These are phyloP conservation scores for Gracilinanus agilis DNA, from an alignment of 2,113 vertebrate genomes.

Conservation along the genomic window DNA sequence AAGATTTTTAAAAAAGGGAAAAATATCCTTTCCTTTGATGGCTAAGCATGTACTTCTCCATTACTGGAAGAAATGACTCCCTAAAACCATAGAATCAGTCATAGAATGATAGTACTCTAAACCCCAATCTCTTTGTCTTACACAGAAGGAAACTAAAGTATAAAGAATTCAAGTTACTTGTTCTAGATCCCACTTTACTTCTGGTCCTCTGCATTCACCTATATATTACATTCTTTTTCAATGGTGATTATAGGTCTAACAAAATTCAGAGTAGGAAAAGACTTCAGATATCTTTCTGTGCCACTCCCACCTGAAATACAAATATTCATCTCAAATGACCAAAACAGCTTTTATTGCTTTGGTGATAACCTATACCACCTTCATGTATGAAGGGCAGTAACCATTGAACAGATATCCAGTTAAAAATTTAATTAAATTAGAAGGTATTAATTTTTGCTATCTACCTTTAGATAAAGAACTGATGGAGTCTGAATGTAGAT, in stretches of 20 bases:
- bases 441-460: too few relatives aligned
- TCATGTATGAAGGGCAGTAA: too few relatives aligned
- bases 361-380: neutral
- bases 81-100: neutral
- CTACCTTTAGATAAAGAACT: too few relatives aligned
- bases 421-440: neutral
- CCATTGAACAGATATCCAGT: neutral
- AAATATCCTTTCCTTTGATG: too few relatives aligned
- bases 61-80: neutral
- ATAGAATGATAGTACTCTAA: neutral
- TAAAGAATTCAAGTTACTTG: neutral
- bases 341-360: neutral
- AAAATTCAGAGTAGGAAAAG: neutral
- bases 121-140: neutral
- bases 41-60: neutral
- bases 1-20: too few relatives aligned
- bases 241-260: neutral
- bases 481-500: too few relatives aligned
- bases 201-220: neutral
- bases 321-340: neutral
- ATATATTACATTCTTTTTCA: neutral
- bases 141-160: too few relatives aligned
- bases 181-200: neutral
- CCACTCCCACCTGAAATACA: neutral
- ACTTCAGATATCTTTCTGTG: neutral